Conservation (phyloP, 2,888 invertebrate species). For the Acanthococcus lagerstroemiae region DNA sequence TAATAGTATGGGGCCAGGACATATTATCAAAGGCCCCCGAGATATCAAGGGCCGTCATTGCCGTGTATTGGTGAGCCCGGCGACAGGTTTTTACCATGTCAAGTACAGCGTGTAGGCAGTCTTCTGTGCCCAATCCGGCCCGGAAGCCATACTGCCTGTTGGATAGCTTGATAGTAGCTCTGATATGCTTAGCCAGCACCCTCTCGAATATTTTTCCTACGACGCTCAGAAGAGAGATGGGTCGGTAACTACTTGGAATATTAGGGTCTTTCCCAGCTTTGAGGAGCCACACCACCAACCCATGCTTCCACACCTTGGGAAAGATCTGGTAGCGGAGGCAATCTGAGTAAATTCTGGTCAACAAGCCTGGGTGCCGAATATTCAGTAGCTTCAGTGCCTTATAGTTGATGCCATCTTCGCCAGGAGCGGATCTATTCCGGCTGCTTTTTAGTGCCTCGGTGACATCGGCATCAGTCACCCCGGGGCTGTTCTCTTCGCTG, state of each 20-base stretch:
- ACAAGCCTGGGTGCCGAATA: too few species aligned
- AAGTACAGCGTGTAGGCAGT: not conserved
- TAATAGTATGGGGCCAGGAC: not conserved
- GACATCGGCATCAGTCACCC: too few species aligned
- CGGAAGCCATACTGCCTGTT: not conserved
- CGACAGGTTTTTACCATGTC: not conserved
- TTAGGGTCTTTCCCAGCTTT: too few species aligned
- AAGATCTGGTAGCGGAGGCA: too few species aligned
- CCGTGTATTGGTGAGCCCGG: not conserved
- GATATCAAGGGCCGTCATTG: not conserved
- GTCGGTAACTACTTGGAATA: not conserved
- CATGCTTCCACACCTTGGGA: too few species aligned
- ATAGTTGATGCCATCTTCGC: too few species aligned
- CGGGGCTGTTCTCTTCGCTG: too few species aligned
- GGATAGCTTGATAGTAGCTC: not conserved
- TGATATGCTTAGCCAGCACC: not conserved
- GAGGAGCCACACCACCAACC: too few species aligned
- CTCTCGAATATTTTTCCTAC: not conserved
- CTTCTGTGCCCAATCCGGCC: not conserved
- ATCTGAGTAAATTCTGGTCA: too few species aligned
- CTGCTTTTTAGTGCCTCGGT: too few species aligned
- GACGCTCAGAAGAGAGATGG: not conserved
- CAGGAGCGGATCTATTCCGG: too few species aligned
- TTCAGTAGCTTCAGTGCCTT: too few species aligned
- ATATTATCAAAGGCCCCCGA: not conserved